A percentile compares a stretch with the other conserved stretches of the same genome.
phyloP scores from a whole-genome alignment of 2,797 vertebrate genomes.

The Peromyscus eremicus region DNA sequence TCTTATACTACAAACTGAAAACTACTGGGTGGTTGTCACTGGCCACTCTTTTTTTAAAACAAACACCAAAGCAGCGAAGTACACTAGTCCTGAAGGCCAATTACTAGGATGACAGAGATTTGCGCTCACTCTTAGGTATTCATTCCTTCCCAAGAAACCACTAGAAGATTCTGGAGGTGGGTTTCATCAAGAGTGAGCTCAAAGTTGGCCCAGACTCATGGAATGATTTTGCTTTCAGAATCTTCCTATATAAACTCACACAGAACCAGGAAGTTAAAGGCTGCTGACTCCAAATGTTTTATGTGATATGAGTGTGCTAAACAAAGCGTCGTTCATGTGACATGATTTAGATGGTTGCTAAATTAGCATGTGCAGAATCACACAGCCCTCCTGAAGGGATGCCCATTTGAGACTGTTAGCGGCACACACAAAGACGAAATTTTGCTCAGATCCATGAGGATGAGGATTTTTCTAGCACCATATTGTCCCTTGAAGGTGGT shows the following conservation, averaged over 20 bases:
- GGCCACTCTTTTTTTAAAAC: neutral
- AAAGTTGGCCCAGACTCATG: neutral
- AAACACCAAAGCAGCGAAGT: neutral
- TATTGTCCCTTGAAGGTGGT: neutral
- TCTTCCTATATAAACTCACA: constrained; percentile 16
- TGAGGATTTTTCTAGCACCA: neutral
- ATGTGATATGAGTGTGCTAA: neutral
- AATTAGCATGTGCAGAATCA: neutral
- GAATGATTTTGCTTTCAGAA: neutral
- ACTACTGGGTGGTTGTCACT: neutral
- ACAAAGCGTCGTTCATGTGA: neutral
- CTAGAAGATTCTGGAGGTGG: neutral
- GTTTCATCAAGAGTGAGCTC: neutral
- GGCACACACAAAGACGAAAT: neutral
- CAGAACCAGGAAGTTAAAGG: neutral
- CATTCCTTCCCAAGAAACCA: neutral
- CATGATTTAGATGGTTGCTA: neutral
- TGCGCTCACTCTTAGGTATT: neutral
- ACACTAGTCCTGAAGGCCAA: neutral
- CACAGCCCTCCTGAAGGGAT: neutral
- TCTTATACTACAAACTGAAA: neutral
- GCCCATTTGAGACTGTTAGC: neutral
- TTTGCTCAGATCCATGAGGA: neutral
- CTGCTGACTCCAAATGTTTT: neutral
- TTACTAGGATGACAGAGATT: neutral